Conservation (phyloP, 2,113 vertebrate species). For the Passer domesticus region DNA sequence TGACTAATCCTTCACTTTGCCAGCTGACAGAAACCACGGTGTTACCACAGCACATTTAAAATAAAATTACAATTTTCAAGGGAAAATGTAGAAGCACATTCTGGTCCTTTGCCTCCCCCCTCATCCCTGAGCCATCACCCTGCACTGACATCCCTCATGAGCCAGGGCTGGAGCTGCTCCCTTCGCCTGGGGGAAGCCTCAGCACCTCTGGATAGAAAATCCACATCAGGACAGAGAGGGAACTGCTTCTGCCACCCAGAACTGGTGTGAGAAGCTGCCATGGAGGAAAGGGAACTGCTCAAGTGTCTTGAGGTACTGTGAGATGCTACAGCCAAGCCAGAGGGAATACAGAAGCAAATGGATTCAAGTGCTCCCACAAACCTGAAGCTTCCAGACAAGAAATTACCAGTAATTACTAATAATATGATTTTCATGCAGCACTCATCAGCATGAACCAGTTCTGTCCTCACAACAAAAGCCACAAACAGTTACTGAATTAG, state of each 20-base stretch:
- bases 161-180: neutral
- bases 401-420: slow-evolving; percentile 68
- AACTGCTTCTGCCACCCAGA: slow-evolving; percentile 53
- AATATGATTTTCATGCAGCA: slow-evolving; percentile 56
- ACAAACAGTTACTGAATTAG: slow-evolving; percentile 53
- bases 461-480: slow-evolving; percentile 60
- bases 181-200: neutral
- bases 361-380: slow-evolving; percentile 56
- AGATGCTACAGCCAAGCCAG: slow-evolving; percentile 44
- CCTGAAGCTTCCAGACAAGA: slow-evolving; percentile 58
- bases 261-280: slow-evolving; percentile 70
- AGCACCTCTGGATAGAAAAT: neutral
- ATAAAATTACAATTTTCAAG: slow-evolving; percentile 21
- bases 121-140: neutral
- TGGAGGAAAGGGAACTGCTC: slow-evolving; percentile 73
- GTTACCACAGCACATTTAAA: neutral
- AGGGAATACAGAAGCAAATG: slow-evolving; percentile 53
- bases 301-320: slow-evolving; percentile 38
- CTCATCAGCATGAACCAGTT: slow-evolving; percentile 34
- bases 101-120: neutral
- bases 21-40: slow-evolving; percentile 17
- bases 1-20: slow-evolving; percentile 34
- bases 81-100: neutral
- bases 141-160: neutral
- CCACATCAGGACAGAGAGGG: neutral